Conservation (phyloP, 37 sponge, comb jelly and placozoan species). For the Halisarca cf. caerulea region DNA sequence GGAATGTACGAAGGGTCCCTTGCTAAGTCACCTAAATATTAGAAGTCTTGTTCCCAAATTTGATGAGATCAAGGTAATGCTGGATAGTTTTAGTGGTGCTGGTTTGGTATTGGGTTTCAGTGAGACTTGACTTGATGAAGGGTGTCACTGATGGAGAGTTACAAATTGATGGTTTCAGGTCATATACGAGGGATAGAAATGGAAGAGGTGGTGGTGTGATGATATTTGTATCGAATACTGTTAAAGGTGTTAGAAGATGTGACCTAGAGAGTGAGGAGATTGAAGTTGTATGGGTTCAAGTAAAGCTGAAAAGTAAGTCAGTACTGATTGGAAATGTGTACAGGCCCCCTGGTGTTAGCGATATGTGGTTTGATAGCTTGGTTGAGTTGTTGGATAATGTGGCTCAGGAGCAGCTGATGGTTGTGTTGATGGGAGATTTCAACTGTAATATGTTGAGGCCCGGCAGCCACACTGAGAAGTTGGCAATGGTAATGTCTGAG, state of each 20-base stretch:
- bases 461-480: neutral
- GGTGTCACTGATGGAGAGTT: neutral
- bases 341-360: slow-evolving; percentile 12
- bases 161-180: neutral
- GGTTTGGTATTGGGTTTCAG: neutral
- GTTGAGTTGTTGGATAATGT: slow-evolving; percentile 6
- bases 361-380: slow-evolving; percentile 21
- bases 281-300: neutral
- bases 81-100: too few relatives aligned
- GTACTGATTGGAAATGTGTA: slow-evolving; percentile 27
- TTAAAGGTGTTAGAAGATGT: neutral
- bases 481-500: slow-evolving; percentile 17
- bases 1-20: too few relatives aligned
- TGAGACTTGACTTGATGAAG: slow-evolving; percentile 9
- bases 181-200: slow-evolving; percentile 5
- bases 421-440: slow-evolving; percentile 36
- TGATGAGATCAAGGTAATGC: too few relatives aligned
- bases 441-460: slow-evolving; percentile 37
- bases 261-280: slow-evolving; percentile 1
- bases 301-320: neutral
- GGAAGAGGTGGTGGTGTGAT: slow-evolving; percentile 6
- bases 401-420: neutral
- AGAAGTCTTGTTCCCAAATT: too few relatives aligned
- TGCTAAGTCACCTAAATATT: too few relatives aligned
- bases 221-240: slow-evolving; percentile 16